A percentile compares a stretch with the other conserved stretches of the same genome.
Evolutionary conservation across 2,888 invertebrate species (phyloP).

Genomic region (Napeogenes inachia): DNA sequence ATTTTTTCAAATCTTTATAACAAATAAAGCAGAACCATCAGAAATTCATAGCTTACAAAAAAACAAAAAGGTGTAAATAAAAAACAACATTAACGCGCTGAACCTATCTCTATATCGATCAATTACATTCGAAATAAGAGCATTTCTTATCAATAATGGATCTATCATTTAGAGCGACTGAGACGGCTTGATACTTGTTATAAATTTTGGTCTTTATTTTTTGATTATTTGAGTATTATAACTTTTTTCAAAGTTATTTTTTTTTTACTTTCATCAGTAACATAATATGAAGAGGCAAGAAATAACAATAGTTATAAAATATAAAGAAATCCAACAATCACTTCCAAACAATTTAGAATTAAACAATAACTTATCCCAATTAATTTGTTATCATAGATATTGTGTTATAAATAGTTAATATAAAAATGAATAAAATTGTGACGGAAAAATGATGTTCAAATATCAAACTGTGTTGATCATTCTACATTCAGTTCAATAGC

Average conservation of each 20-base stretch:
- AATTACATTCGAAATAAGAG: slow-evolving; percentile 73
- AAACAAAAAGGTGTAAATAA: slow-evolving; percentile 52
- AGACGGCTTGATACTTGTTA: slow-evolving; percentile 38
- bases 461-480: slow-evolving; percentile 23
- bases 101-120: slow-evolving; percentile 66
- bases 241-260: too few relatives aligned
- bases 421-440: background rate
- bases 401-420: background rate
- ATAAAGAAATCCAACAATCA: too few relatives aligned
- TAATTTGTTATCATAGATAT: background rate
- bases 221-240: background rate
- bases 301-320: background rate
- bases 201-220: slow-evolving; percentile 13
- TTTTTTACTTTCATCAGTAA: too few relatives aligned
- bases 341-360: too few relatives aligned
- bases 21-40: slow-evolving; percentile 25
- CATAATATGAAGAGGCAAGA: too few relatives aligned
- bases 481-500: slow-evolving; percentile 42
- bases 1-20: background rate
- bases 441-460: slow-evolving; percentile 10
- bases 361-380: too few relatives aligned
- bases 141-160: slow-evolving; percentile 74
- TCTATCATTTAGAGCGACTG: slow-evolving; percentile 53
- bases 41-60: slow-evolving; percentile 32
- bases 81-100: slow-evolving; percentile 60